Conservation (phyloP, 1,140 invertebrate genomes). For the Pseudobourletiella spinata region DNA sequence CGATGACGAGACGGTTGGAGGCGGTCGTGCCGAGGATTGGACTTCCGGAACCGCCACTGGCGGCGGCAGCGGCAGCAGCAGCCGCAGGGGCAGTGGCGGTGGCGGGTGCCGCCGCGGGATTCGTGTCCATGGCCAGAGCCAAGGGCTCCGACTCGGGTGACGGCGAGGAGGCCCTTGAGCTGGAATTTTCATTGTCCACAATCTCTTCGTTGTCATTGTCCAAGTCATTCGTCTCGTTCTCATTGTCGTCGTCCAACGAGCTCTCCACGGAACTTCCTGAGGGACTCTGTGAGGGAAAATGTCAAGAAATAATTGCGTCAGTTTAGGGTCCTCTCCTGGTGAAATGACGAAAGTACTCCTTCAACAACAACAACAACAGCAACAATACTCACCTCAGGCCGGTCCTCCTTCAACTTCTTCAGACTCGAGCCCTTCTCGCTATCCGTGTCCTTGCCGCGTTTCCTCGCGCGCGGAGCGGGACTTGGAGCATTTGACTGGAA, state of each 20-base stretch:
- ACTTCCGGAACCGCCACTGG: constrained; percentile 29
- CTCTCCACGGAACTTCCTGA: constrained; percentile 59
- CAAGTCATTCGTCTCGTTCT: constrained; percentile 54
- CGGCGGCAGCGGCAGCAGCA: too few species aligned
- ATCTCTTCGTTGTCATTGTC: constrained; percentile 34
- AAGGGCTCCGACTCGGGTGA: constrained; percentile 37
- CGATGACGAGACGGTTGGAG: constrained; percentile 9
- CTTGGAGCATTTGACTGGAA: constrained; percentile 49
- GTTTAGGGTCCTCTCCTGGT: neutral
- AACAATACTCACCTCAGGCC: constrained; percentile 49
- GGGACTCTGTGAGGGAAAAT: constrained; percentile 53
- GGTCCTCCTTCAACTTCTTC: constrained; percentile 59
- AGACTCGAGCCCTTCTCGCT: constrained; percentile 45
- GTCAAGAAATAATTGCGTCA: neutral
- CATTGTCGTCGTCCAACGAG: constrained; percentile 42
- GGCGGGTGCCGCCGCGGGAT: constrained; percentile 14
- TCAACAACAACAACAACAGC: too few species aligned
- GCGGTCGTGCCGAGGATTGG: constrained; percentile 8
- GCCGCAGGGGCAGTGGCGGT: too few species aligned
- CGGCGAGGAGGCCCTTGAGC: constrained; percentile 34
- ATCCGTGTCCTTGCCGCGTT: constrained; percentile 52
- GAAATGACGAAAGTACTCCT: too few species aligned
- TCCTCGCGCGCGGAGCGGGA: constrained; percentile 52
- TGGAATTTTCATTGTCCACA: constrained; percentile 31
- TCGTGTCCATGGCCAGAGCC: constrained; percentile 44